Percentiles rank a stretch among this genome's conserved stretches.
Conservation (phyloP, 2,888 invertebrate genomes). For the Dermolepida albohirtum region DNA sequence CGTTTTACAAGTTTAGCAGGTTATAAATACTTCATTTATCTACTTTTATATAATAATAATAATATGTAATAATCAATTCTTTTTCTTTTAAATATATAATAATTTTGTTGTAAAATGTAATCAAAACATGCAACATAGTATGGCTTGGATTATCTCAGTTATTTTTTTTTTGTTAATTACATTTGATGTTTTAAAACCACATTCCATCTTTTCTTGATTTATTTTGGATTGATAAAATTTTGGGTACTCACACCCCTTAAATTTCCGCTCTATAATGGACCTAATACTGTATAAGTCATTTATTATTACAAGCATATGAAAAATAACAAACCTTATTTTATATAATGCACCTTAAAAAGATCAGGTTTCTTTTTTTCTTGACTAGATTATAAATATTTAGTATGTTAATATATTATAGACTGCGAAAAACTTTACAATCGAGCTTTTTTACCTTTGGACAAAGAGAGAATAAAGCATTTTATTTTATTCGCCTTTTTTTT, state of each 20-base stretch:
- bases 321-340: constrained; percentile 2
- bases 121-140: constrained; percentile 65
- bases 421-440: neutral
- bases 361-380: neutral
- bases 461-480: too few species aligned
- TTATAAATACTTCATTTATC: constrained; percentile 60
- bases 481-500: too few species aligned
- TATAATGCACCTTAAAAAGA: neutral
- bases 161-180: constrained; percentile 28
- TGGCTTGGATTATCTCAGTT: constrained; percentile 60
- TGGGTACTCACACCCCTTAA: neutral
- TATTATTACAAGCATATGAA: too few species aligned
- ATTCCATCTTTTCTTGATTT: neutral
- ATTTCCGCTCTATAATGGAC: too few species aligned
- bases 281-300: too few species aligned
- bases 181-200: constrained; percentile 6
- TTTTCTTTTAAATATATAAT: constrained; percentile 57
- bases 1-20: constrained; percentile 63
- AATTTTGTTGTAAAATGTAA: constrained; percentile 65
- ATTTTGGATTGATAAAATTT: constrained; percentile 11
- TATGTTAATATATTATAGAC: neutral
- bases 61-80: constrained; percentile 60
- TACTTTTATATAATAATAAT: constrained; percentile 58
- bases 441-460: too few species aligned
- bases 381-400: constrained; percentile 16